A percentile compares a stretch with the other conserved stretches of the same genome.
Evolutionary conservation across 2,888 invertebrate species (phyloP).

Genomic region (Agriopis leucophaearia): DNA sequence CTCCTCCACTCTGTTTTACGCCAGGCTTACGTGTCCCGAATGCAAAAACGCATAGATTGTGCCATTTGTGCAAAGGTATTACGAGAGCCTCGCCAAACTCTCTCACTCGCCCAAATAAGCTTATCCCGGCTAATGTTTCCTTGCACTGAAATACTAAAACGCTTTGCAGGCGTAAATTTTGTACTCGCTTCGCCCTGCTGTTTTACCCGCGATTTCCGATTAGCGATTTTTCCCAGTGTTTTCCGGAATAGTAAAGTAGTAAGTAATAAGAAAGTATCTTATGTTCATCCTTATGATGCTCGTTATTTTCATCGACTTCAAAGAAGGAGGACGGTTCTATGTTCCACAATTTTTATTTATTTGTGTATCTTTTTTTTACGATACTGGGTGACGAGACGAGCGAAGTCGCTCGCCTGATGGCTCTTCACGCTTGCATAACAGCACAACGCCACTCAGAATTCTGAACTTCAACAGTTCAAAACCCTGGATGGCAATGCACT

Average conservation of each 20-base stretch:
- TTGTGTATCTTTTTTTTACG: too few relatives aligned
- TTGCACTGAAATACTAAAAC: conserved; percentile 19
- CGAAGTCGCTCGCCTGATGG: too few relatives aligned
- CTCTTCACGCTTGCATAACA: too few relatives aligned
- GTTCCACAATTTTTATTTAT: too few relatives aligned
- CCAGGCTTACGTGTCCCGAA: conserved; percentile 48
- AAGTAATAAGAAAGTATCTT: too few relatives aligned
- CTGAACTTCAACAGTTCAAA: too few relatives aligned
- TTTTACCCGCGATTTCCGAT: neutral
- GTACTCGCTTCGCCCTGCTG: neutral
- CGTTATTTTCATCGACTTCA: too few relatives aligned
- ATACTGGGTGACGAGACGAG: too few relatives aligned
- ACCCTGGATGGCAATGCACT: too few relatives aligned
- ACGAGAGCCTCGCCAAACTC: conserved; percentile 40
- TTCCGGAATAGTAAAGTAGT: neutral
- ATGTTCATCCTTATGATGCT: too few relatives aligned
- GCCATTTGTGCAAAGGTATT: conserved; percentile 50
- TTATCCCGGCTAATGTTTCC: conserved; percentile 37
- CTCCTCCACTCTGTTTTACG: conserved; percentile 50
- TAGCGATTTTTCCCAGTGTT: neutral
- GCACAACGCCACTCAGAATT: too few relatives aligned
- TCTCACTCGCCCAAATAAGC: conserved; percentile 36
- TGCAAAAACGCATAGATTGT: conserved; percentile 51
- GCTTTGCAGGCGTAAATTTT: conserved; percentile 5
- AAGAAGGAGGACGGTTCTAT: too few relatives aligned